Evolutionary conservation across 2,113 vertebrate genomes (phyloP).

Genomic region (Phocoena sinus): DNA sequence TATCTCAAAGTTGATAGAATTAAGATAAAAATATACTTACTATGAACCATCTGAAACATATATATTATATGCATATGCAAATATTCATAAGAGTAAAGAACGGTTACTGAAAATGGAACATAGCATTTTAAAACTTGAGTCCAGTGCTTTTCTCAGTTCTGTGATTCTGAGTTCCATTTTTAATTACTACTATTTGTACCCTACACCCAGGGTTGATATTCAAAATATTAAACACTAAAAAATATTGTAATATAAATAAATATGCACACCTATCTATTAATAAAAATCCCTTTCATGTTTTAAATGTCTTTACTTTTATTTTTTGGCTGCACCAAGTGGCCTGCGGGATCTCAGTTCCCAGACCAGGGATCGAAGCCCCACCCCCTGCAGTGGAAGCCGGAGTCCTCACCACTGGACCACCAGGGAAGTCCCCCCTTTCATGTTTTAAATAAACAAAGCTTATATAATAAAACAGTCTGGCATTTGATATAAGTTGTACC

Average conservation of each 20-base stretch:
- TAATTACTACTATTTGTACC: neutral
- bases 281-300: neutral
- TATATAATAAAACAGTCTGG: neutral
- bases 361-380: too few species aligned
- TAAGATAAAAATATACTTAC: constrained; percentile 11
- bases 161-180: neutral
- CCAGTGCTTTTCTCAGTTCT: neutral
- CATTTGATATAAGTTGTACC: neutral
- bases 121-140: neutral
- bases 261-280: neutral
- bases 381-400: too few species aligned
- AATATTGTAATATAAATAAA: neutral
- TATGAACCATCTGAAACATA: neutral
- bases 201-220: neutral
- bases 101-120: neutral
- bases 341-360: too few species aligned
- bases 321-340: too few species aligned
- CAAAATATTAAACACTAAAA: neutral
- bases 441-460: neutral
- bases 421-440: too few species aligned
- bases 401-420: too few species aligned
- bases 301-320: too few species aligned
- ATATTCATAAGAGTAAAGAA: neutral
- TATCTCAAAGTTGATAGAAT: neutral
- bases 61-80: neutral